A percentile compares a stretch with the other conserved stretches of the same genome.
Conservation (phyloP, 2,797 vertebrate genomes). For the Malacoctenus gilli region DNA sequence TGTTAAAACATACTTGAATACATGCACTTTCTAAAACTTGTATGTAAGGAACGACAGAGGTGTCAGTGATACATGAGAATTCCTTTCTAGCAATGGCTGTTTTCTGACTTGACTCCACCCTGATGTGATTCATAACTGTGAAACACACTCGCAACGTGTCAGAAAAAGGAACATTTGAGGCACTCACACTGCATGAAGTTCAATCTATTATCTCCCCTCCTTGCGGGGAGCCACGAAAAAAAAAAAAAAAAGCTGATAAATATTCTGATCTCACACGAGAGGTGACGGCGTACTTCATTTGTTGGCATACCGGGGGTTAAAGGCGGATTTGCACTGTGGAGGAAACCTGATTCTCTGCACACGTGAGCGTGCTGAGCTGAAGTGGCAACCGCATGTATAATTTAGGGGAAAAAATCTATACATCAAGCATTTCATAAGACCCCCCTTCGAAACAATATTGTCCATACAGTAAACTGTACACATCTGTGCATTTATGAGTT, state of each 20-base stretch:
- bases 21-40: too few species aligned
- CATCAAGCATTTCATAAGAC: constrained; percentile 18
- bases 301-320: constrained; percentile 24
- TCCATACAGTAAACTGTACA: neutral
- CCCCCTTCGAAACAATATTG: constrained; percentile 12
- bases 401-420: constrained; percentile 25
- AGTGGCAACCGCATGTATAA: constrained; percentile 3
- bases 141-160: neutral
- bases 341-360: constrained; percentile 32
- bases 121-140: neutral
- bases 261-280: constrained; percentile 40
- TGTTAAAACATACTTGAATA: too few species aligned
- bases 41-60: too few species aligned
- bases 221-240: constrained; percentile 11
- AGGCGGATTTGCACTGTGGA: constrained; percentile 29
- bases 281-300: constrained; percentile 44
- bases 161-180: constrained; percentile 21
- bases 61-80: neutral
- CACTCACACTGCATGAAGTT: constrained; percentile 18
- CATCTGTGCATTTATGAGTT: constrained; percentile 26
- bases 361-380: neutral
- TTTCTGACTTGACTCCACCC: neutral
- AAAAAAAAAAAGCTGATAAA: constrained; percentile 37
- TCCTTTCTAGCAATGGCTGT: neutral
- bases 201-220: constrained; percentile 11